phyloP scores from a whole-genome alignment of 2,888 invertebrate genomes.

The Altica lythri region DNA sequence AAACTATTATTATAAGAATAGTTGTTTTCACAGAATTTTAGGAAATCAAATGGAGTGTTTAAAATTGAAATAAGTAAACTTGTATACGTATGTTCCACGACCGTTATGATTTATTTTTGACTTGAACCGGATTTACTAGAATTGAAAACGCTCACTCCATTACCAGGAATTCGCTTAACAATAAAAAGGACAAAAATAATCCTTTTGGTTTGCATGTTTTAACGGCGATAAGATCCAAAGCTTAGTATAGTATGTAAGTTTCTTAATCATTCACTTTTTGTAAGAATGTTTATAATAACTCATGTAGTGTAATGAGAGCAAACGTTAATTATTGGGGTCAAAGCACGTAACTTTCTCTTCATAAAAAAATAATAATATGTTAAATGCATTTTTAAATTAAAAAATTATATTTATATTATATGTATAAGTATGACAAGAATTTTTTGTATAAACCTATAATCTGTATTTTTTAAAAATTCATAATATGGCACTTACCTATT shows the following conservation, averaged over 20 bases:
- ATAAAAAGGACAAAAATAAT: slow-evolving; percentile 25
- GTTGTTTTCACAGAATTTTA: not conserved
- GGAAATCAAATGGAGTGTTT: not conserved
- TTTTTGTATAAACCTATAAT: too few relatives aligned
- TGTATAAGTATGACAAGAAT: too few relatives aligned
- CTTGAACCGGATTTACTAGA: slow-evolving; percentile 17
- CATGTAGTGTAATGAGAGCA: not conserved
- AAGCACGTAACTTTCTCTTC: slow-evolving; percentile 12
- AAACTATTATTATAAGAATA: too few relatives aligned
- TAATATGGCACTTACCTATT: not conserved
- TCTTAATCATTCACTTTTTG: too few relatives aligned
- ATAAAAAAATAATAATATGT: slow-evolving; percentile 3
- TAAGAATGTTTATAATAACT: too few relatives aligned
- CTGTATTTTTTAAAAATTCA: too few relatives aligned
- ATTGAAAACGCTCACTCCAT: slow-evolving; percentile 5
- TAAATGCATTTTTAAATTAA: too few relatives aligned
- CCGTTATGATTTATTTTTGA: slow-evolving; percentile 28
- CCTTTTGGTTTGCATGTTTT: not conserved
- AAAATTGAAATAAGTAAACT: slow-evolving; percentile 3
- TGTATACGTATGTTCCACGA: not conserved
- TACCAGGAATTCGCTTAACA: slow-evolving; percentile 10
- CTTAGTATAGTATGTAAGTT: too few relatives aligned
- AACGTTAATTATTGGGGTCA: too few relatives aligned
- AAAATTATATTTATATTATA: too few relatives aligned
- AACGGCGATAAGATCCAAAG: too few relatives aligned